phyloP scores from a whole-genome alignment of 2,888 invertebrate genomes.

The Adineta ricciae region DNA sequence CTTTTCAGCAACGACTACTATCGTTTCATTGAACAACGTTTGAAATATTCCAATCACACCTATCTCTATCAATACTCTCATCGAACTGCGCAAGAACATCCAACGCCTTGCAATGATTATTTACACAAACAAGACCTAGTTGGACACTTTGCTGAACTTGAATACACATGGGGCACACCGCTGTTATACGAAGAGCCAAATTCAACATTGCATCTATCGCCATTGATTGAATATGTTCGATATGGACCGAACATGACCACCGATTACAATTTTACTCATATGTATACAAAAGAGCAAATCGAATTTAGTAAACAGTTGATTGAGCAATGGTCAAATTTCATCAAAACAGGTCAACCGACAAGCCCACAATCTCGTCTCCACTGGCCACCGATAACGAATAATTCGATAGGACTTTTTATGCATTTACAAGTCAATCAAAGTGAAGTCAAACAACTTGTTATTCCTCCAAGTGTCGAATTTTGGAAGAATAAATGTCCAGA shows the following conservation, averaged over 20 bases:
- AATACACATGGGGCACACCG: conserved; percentile 18
- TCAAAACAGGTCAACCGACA: background rate
- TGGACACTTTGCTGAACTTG: conserved; percentile 16
- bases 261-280: too few species aligned
- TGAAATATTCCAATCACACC: background rate
- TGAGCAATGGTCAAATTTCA: conserved; percentile 16
- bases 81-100: background rate
- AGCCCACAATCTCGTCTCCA: background rate
- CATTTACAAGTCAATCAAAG: background rate
- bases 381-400: background rate
- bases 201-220: background rate
- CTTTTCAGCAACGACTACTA: background rate
- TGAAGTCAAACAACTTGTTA: background rate
- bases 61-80: background rate
- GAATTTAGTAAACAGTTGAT: background rate
- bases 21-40: background rate
- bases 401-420: background rate
- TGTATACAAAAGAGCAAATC: background rate
- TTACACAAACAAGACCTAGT: background rate
- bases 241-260: too few species aligned
- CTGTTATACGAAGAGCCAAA: background rate
- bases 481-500: background rate
- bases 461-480: background rate
- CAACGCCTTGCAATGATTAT: background rate
- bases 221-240: background rate